phyloP scores from a whole-genome alignment of 1,140 invertebrate species.

The Bombus pyrosoma region DNA sequence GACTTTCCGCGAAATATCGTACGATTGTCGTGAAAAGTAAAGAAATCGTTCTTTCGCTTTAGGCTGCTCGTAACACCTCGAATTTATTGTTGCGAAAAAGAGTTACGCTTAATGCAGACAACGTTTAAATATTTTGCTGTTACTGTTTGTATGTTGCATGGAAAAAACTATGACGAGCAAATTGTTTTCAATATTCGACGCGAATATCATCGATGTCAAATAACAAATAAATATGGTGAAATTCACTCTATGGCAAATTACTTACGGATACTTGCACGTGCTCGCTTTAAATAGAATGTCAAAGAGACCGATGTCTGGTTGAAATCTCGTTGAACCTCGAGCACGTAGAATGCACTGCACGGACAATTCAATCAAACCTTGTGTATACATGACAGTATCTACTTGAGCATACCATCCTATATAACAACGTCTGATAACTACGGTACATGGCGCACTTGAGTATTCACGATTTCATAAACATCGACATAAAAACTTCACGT shows the following conservation, averaged over 20 bases:
- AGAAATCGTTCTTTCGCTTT: background rate
- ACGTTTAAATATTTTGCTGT: background rate
- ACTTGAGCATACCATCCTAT: background rate
- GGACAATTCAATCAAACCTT: slow-evolving; percentile 45
- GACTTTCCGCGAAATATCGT: background rate
- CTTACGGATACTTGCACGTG: slow-evolving; percentile 23
- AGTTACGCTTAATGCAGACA: background rate
- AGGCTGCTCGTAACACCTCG: background rate
- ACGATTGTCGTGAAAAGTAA: background rate
- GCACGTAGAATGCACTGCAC: slow-evolving; percentile 27
- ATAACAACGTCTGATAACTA: slow-evolving; percentile 1
- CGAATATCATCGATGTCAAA: background rate
- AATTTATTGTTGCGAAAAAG: background rate
- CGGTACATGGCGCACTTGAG: background rate
- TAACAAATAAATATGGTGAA: background rate
- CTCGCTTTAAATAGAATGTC: slow-evolving; percentile 32
- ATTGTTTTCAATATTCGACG: background rate
- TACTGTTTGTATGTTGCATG: too few relatives aligned
- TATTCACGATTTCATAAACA: too few relatives aligned
- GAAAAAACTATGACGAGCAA: too few relatives aligned
- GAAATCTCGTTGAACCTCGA: slow-evolving; percentile 33
- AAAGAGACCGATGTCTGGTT: slow-evolving; percentile 32
- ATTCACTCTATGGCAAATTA: slow-evolving; percentile 24
- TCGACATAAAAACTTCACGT: background rate
- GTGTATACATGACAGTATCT: slow-evolving; percentile 33